phyloP scores from a whole-genome alignment of 1,140 invertebrate species.

The Capitella teleta region DNA sequence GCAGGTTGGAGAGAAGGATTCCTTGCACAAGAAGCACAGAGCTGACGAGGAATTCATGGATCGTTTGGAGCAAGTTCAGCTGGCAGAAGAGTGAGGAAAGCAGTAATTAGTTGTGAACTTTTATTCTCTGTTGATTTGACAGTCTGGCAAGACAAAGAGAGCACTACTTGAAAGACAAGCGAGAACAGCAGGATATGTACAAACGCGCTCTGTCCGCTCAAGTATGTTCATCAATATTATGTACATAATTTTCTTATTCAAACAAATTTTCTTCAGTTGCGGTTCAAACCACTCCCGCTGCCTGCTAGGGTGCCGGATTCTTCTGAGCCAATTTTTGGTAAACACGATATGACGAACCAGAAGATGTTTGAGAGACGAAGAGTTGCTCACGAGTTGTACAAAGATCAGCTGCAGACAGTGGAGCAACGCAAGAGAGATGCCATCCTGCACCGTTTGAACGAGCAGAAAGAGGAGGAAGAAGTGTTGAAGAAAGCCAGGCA shows the following conservation, averaged over 20 bases:
- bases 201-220: constrained; percentile 36
- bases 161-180: constrained; percentile 31
- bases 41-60: constrained; percentile 37
- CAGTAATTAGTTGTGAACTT: no score
- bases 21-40: constrained; percentile 19
- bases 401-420: constrained; percentile 33
- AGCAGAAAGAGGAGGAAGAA: constrained; percentile 35
- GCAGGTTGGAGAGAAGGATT: constrained; percentile 30
- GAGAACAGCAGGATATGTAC: constrained; percentile 27
- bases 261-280: constrained; percentile 20
- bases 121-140: constrained; percentile 10
- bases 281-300: constrained; percentile 34
- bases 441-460: constrained; percentile 29
- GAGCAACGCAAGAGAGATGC: constrained; percentile 36
- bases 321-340: constrained; percentile 34
- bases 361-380: constrained; percentile 31
- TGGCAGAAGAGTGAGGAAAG: constrained; percentile 42
- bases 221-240: constrained; percentile 16
- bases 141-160: constrained; percentile 40
- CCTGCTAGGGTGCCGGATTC: constrained; percentile 29
- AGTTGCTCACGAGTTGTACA: constrained; percentile 27
- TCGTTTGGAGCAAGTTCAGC: constrained; percentile 38
- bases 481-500: constrained; percentile 16
- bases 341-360: constrained; percentile 39
- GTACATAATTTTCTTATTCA: neutral